Conservation (phyloP, 2,888 invertebrate genomes). For the Sycophila texana region DNA sequence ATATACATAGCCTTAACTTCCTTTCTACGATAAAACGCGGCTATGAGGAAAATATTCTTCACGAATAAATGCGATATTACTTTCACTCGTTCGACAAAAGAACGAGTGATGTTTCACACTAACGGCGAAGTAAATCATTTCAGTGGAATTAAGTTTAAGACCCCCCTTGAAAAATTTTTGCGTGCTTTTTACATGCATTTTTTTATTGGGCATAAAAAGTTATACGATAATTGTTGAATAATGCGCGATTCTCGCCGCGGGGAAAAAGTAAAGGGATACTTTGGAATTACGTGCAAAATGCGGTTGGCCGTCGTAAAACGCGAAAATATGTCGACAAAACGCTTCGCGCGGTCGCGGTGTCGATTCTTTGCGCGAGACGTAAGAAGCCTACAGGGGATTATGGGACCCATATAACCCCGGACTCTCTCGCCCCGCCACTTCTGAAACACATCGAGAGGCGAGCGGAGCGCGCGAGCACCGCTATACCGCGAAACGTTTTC, state of each 20-base stretch:
- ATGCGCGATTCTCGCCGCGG: slow-evolving; percentile 16
- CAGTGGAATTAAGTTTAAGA: no score
- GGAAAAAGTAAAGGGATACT: slow-evolving; percentile 26
- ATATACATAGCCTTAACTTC: no score
- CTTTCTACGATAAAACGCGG: no score
- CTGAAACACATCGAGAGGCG: slow-evolving; percentile 66
- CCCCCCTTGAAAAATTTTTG: no score
- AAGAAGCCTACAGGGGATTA: slow-evolving; percentile 61
- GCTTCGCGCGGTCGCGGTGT: slow-evolving; percentile 53
- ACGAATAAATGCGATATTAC: background rate
- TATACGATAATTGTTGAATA: slow-evolving; percentile 24
- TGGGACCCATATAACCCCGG: slow-evolving; percentile 66
- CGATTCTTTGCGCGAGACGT: slow-evolving; percentile 57
- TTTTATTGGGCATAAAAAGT: background rate
- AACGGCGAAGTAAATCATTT: no score
- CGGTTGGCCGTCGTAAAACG: slow-evolving; percentile 41
- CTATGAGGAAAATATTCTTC: background rate
- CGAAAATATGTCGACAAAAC: slow-evolving; percentile 40
- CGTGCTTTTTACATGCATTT: background rate
- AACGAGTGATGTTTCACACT: no score
- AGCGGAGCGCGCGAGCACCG: slow-evolving; percentile 62
- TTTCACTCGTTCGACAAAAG: no score
- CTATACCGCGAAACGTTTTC: slow-evolving; percentile 67
- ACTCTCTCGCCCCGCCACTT: slow-evolving; percentile 64
- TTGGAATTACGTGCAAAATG: slow-evolving; percentile 46